Conservation (phyloP, 2,113 vertebrate genomes). For the Alosa alosa region DNA sequence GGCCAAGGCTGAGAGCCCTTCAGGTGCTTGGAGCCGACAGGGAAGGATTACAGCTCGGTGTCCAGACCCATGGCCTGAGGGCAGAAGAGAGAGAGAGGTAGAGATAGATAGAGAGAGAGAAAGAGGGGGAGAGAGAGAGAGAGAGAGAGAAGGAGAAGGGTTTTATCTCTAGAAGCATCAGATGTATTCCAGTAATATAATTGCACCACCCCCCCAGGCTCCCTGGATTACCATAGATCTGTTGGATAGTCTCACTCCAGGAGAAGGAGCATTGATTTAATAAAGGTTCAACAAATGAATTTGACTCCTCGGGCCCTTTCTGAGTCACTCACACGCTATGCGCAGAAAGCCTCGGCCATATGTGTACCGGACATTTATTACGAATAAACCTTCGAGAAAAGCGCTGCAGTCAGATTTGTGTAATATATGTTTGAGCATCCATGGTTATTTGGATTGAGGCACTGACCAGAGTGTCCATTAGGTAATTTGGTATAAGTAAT, state of each 20-base stretch:
- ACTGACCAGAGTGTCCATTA: neutral
- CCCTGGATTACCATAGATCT: slow-evolving; percentile 71
- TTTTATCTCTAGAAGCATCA: slow-evolving; percentile 66
- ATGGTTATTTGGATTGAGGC: neutral
- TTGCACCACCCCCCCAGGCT: slow-evolving; percentile 63
- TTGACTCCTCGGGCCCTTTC: slow-evolving; percentile 48
- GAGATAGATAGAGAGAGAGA: slow-evolving; percentile 35
- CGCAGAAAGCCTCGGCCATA: slow-evolving; percentile 57
- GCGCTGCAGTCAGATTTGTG: too few relatives aligned
- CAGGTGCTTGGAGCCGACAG: neutral
- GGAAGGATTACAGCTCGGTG: slow-evolving; percentile 14
- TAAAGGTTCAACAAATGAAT: slow-evolving; percentile 58
- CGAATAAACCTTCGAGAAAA: neutral
- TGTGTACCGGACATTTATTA: slow-evolving; percentile 24
- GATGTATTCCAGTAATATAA: slow-evolving; percentile 72
- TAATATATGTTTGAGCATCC: neutral
- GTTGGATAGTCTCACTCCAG: slow-evolving; percentile 68
- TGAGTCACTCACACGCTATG: slow-evolving; percentile 61
- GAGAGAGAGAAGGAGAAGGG: slow-evolving; percentile 42
- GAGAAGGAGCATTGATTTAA: slow-evolving; percentile 66
- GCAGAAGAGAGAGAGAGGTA: neutral
- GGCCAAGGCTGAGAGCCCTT: neutral
- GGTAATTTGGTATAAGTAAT: neutral
- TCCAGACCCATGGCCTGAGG: slow-evolving; percentile 13
- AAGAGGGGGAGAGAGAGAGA: neutral